These are phyloP conservation scores for Mobula hypostoma DNA, from an alignment of 2,113 vertebrate genomes.

Conservation along the genomic window DNA sequence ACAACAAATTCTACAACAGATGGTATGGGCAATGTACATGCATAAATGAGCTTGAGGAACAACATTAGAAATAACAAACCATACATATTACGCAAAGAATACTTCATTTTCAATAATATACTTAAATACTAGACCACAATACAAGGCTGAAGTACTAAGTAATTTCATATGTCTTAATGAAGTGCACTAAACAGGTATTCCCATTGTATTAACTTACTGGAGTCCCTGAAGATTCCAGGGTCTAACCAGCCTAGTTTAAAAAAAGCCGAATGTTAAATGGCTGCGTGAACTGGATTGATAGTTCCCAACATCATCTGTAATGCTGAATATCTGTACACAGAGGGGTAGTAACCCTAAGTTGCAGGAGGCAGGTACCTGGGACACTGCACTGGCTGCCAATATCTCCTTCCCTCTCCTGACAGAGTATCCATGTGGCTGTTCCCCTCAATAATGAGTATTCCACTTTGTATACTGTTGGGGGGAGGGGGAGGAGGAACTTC, in stretches of 20 bases:
- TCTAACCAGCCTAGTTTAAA: not conserved
- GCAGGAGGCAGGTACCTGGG: too few species aligned
- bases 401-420: too few species aligned
- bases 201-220: not conserved
- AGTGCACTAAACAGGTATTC: not conserved
- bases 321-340: not conserved
- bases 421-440: too few species aligned
- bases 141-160: not conserved
- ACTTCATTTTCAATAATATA: not conserved
- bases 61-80: not conserved
- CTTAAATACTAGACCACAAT: not conserved
- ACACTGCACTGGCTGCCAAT: too few species aligned
- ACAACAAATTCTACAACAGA: too few species aligned
- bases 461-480: too few species aligned
- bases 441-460: too few species aligned
- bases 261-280: not conserved
- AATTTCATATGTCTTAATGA: not conserved
- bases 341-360: too few species aligned
- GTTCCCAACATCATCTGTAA: not conserved
- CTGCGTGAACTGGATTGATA: not conserved
- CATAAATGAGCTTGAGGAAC: not conserved
- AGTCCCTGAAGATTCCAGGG: not conserved
- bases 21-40: not conserved
- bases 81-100: not conserved
- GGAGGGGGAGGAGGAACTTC: too few species aligned